Percentiles rank a stretch among this genome's conserved stretches.
Evolutionary conservation across 2,113 vertebrate genomes (phyloP).

Genomic region (Alligator mississippiensis): DNA sequence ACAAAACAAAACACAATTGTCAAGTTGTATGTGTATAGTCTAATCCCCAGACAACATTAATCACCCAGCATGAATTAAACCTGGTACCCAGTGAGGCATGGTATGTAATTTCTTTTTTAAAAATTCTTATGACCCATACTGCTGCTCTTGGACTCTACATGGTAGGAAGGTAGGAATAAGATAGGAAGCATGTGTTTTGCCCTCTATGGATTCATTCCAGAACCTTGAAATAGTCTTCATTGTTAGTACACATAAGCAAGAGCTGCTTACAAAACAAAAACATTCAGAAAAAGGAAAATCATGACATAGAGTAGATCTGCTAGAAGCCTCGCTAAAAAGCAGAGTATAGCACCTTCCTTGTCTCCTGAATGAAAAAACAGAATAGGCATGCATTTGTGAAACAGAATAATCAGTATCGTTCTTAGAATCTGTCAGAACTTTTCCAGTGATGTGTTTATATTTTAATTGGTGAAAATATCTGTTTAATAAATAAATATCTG

Average conservation of each 20-base stretch:
- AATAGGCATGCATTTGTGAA: neutral
- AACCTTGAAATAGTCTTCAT: neutral
- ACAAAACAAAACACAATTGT: neutral
- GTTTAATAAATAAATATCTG: neutral
- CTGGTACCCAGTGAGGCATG: neutral
- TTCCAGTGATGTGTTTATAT: neutral
- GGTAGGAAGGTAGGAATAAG: neutral
- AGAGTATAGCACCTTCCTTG: neutral
- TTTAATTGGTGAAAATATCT: neutral
- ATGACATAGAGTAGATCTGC: neutral
- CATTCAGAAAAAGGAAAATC: neutral
- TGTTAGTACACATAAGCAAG: neutral
- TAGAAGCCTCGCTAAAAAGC: neutral
- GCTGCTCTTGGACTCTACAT: neutral
- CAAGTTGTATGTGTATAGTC: neutral
- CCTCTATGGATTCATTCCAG: neutral
- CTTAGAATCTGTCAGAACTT: neutral
- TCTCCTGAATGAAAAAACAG: neutral
- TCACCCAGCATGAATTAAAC: neutral
- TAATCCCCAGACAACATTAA: neutral
- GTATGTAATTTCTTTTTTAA: neutral
- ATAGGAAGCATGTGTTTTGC: neutral
- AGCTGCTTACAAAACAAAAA: neutral
- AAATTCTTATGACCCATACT: neutral
- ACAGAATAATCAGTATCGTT: neutral